Evolutionary conservation across 1,140 invertebrate species (phyloP), one percentile per base, ranked within the genome.

Genomic region (Anoplolepis gracilipes): DNA sequence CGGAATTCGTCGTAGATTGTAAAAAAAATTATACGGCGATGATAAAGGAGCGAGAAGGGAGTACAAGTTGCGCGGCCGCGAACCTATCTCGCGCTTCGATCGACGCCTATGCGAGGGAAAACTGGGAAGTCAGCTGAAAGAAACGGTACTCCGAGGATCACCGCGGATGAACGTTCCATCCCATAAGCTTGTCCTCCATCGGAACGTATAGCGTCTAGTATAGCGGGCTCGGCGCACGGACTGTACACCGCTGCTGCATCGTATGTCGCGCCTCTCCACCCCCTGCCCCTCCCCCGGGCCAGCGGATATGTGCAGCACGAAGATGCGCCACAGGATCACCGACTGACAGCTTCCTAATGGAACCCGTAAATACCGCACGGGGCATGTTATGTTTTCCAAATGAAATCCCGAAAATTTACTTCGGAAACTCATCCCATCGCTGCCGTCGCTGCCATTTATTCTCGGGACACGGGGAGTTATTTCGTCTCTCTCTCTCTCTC

Each of bases 331-430:
- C 90, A 85, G 94, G 94, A 95, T 95, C 94, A 93, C 93, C 87
- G 91, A 88, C 93, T 95, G 94, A 95, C 94, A 95, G 94, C 85
- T 94, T 93, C 93, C 93, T 94, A 95, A 95, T 95, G 93, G 94
- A 95, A 95, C 91, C 91, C 93, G 93, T 95, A 95, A 95, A 95
- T 94, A 95, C 92, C 91, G 91, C 91, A 90, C 92, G 91, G 92
- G 92, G 92, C 93, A 91, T 91, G 93, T 95, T 95, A 95, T 95
- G 94, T 95, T 94, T 94, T 95, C 91, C 92, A 93, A 94, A 94
- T 94, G 93, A 94, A 94, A 93, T 93, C 92, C 93, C 92, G 93
- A 94, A 93, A 94, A 94, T 94, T 93, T 93, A 92, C 93, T 93
- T 90, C 77, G 91, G 91, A 91, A 67, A 53, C 65, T 84, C 59